These are phyloP conservation scores for Gastrophryne carolinensis DNA, from an alignment of 2,797 vertebrate genomes.

Conservation along the genomic window DNA sequence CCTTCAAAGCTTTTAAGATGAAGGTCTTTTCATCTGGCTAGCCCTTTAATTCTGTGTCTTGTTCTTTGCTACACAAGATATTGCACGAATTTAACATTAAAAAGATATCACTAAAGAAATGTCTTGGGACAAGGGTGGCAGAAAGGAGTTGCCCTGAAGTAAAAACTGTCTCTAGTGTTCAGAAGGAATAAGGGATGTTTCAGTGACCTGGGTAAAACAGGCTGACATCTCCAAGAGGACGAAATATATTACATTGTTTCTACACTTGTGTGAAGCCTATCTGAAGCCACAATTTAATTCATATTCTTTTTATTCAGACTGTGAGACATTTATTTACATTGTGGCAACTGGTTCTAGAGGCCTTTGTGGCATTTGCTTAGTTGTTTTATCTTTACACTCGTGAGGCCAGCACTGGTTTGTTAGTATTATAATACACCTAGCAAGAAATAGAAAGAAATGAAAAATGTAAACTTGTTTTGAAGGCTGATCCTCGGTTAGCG, in stretches of 20 bases:
- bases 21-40: conserved; percentile 28
- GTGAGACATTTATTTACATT: conserved; percentile 12
- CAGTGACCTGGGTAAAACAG: conserved; percentile 48
- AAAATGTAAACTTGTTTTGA: no score
- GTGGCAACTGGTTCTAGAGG: conserved; percentile 9
- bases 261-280: conserved; percentile 27
- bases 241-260: conserved; percentile 45
- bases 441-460: neutral
- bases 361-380: neutral
- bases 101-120: conserved; percentile 47
- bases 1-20: conserved; percentile 45
- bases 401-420: neutral
- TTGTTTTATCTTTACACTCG: neutral
- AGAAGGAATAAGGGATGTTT: conserved; percentile 47
- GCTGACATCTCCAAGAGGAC: conserved; percentile 40
- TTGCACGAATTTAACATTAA: conserved; percentile 46
- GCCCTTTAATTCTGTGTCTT: conserved; percentile 41
- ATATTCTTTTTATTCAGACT: conserved; percentile 5
- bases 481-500: no score
- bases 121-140: conserved; percentile 47
- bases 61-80: conserved; percentile 37
- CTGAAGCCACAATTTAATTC: conserved; percentile 13
- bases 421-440: neutral
- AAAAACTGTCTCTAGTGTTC: conserved; percentile 44
- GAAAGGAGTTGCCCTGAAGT: conserved; percentile 48